A percentile compares a stretch with the other conserved stretches of the same genome.
phyloP scores from a whole-genome alignment of 1,140 invertebrate species.

The Aphis gossypii region DNA sequence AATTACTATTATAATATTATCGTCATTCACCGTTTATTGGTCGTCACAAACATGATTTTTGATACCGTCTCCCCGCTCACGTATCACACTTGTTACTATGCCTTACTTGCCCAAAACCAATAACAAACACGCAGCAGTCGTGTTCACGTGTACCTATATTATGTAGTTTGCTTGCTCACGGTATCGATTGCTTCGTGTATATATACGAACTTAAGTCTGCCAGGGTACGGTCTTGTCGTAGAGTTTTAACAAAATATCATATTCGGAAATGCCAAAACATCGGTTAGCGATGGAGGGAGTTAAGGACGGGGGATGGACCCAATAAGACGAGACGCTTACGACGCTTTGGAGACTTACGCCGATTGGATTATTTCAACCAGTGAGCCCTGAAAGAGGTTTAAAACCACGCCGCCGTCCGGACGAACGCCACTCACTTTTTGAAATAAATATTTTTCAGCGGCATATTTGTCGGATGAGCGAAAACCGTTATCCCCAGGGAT shows the following conservation, averaged over 20 bases:
- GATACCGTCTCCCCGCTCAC: not conserved
- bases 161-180: not conserved
- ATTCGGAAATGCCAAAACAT: not conserved
- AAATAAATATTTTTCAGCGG: not conserved
- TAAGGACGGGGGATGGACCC: not conserved
- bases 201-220: not conserved
- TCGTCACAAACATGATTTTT: not conserved
- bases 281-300: too few relatives aligned
- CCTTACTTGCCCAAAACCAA: not conserved
- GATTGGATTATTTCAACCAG: slow-evolving; percentile 5
- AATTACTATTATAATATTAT: slow-evolving; percentile 18
- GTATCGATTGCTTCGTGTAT: not conserved
- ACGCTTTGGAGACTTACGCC: not conserved
- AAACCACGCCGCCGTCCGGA: not conserved
- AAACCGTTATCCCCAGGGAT: not conserved
- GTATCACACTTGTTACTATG: not conserved
- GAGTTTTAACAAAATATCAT: slow-evolving; percentile 13
- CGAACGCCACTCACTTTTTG: not conserved
- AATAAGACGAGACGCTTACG: not conserved
- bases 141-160: not conserved
- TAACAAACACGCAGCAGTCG: not conserved
- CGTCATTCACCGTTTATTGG: not conserved
- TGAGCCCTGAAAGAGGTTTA: not conserved
- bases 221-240: not conserved
- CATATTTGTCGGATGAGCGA: not conserved